Evolutionary conservation across 1,140 invertebrate genomes (phyloP).

Genomic region (Ylistrum balloti): DNA sequence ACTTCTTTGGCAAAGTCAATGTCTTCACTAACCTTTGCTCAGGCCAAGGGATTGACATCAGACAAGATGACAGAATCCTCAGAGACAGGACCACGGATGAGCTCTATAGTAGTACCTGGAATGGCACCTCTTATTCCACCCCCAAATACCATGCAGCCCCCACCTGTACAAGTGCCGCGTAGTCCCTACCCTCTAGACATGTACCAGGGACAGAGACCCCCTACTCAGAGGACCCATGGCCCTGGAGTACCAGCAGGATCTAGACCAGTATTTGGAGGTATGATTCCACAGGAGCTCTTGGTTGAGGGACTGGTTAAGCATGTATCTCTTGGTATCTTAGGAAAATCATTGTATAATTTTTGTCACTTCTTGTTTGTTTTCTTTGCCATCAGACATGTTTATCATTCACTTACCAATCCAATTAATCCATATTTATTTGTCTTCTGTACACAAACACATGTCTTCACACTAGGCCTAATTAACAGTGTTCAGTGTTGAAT

Average conservation of each 20-base stretch:
- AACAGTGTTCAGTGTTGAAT: no score
- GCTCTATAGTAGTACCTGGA: background rate
- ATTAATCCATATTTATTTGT: no score
- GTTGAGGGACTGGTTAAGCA: background rate
- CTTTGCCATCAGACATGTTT: no score
- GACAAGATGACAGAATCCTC: background rate
- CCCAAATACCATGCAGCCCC: constrained; percentile 20
- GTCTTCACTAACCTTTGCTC: background rate
- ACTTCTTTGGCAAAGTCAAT: background rate
- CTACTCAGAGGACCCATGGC: background rate
- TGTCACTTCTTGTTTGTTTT: no score
- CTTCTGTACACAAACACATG: no score
- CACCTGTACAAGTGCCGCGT: background rate
- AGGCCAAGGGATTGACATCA: background rate
- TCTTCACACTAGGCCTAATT: no score
- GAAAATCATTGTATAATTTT: no score
- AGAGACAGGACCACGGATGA: background rate
- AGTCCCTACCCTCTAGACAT: background rate
- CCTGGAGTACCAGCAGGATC: background rate
- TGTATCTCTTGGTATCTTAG: background rate
- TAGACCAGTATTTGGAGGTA: constrained; percentile 11
- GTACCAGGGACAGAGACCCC: background rate
- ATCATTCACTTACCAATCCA: no score
- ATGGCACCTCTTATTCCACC: background rate
- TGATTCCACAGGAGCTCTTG: background rate